These are phyloP conservation scores for Microctonus brassicae DNA, from an alignment of 2,888 invertebrate species.

Conservation along the genomic window DNA sequence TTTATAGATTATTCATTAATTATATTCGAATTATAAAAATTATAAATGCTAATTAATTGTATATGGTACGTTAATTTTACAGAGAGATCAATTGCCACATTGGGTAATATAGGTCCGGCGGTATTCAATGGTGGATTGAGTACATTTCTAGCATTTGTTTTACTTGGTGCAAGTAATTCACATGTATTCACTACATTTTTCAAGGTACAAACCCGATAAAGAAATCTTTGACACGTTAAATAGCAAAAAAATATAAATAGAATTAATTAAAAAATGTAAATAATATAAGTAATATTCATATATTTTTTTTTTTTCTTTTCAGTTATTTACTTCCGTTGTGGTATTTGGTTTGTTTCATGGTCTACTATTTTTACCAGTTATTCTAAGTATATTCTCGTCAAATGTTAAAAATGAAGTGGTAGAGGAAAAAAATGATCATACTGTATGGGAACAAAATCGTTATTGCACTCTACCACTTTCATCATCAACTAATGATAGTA, in stretches of 20 bases:
- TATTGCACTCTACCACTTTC: conserved; percentile 48
- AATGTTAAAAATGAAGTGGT: conserved; percentile 40
- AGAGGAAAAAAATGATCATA: conserved; percentile 32
- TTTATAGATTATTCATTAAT: conserved; percentile 4
- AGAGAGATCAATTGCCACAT: conserved; percentile 66
- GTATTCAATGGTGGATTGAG: conserved; percentile 72
- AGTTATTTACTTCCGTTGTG: conserved; percentile 72
- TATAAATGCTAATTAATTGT: not conserved
- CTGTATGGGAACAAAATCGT: conserved; percentile 45
- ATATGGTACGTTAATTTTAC: conserved; percentile 36
- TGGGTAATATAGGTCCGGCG: conserved; percentile 70
- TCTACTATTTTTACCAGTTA: conserved; percentile 70
- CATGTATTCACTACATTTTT: conserved; percentile 72
- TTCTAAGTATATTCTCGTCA: conserved; percentile 71
- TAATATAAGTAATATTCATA: no score
- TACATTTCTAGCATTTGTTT: conserved; percentile 72
- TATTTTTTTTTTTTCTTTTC: conserved; percentile 36
- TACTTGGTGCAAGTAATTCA: conserved; percentile 70
- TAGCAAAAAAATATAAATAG: not conserved
- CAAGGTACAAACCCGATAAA: conserved; percentile 65
- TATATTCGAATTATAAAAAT: not conserved
- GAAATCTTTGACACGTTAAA: not conserved
- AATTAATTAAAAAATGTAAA: not conserved
- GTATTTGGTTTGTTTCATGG: conserved; percentile 72
- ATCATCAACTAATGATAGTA: not conserved